A percentile compares a stretch with the other conserved stretches of the same genome.
These are phyloP conservation scores for Amblyopsis rosae DNA, from an alignment of 2,113 vertebrate genomes.

Conservation along the genomic window DNA sequence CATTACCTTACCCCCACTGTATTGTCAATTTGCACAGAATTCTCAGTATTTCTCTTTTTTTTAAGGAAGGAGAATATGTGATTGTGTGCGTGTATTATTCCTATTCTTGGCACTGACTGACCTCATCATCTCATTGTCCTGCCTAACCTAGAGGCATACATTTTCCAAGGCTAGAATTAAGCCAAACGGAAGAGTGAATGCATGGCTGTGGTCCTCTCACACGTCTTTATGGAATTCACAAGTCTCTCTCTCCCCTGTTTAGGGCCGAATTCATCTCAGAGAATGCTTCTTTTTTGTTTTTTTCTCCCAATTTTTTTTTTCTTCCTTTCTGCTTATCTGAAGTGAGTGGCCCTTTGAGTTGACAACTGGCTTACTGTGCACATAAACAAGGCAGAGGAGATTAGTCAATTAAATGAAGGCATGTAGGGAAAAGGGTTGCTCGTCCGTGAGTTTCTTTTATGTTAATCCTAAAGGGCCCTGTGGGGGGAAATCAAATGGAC, in stretches of 20 bases:
- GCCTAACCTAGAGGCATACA: conserved; percentile 62
- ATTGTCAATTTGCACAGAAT: no score
- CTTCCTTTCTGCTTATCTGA: conserved; percentile 53
- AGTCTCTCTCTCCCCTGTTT: conserved; percentile 36
- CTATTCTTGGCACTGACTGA: conserved; percentile 22
- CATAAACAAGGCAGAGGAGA: conserved; percentile 59
- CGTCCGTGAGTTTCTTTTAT: conserved; percentile 58
- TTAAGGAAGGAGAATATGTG: conserved; percentile 13
- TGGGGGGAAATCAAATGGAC: conserved; percentile 53
- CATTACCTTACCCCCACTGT: no score
- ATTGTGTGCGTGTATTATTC: neutral
- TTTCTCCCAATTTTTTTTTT: neutral
- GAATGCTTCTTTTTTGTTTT: conserved; percentile 3
- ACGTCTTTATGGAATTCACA: conserved; percentile 71
- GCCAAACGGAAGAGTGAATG: conserved; percentile 63
- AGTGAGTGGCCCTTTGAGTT: conserved; percentile 54
- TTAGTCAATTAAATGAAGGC: conserved; percentile 70
- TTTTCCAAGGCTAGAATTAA: conserved; percentile 65
- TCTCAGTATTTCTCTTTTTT: no score
- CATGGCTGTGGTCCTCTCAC: conserved; percentile 68
- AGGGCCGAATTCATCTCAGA: conserved; percentile 40
- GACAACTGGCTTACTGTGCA: conserved; percentile 64
- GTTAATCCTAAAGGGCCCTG: conserved; percentile 39
- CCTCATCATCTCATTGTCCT: conserved; percentile 35
- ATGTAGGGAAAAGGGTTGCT: conserved; percentile 49